phyloP scores from a whole-genome alignment of 2,113 vertebrate genomes.

The Psilopsiagon aymara region DNA sequence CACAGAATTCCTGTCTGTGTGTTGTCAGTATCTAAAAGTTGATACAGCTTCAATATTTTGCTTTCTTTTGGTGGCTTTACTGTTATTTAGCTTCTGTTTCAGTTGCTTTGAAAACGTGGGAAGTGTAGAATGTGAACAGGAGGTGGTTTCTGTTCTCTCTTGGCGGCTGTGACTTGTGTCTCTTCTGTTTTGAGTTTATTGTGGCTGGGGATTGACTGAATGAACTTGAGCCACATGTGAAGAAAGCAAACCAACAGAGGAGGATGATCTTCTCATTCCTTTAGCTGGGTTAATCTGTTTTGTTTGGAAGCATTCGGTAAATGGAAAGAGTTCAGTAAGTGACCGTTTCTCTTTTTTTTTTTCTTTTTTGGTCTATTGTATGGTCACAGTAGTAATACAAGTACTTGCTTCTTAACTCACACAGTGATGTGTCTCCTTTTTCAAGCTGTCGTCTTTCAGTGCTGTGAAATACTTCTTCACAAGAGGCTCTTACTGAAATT shows the following conservation, averaged over 20 bases:
- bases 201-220: not conserved
- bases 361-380: not conserved
- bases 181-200: rapidly evolving
- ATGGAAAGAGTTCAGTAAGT: not conserved
- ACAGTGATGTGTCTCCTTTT: not conserved
- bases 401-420: not conserved
- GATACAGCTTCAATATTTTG: not conserved
- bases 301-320: not conserved
- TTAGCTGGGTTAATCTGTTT: not conserved
- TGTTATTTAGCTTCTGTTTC: not conserved
- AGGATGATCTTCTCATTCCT: not conserved
- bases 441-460: not conserved
- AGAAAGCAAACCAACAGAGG: not conserved
- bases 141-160: not conserved
- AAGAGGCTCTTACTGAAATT: not conserved
- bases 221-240: not conserved
- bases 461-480: not conserved
- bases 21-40: not conserved
- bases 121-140: not conserved
- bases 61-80: not conserved
- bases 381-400: not conserved
- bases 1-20: not conserved
- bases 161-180: not conserved
- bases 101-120: not conserved
- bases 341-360: not conserved